Evolutionary conservation across 2,113 vertebrate species (phyloP).

Genomic region (Brachyhypopomus occidentalis): DNA sequence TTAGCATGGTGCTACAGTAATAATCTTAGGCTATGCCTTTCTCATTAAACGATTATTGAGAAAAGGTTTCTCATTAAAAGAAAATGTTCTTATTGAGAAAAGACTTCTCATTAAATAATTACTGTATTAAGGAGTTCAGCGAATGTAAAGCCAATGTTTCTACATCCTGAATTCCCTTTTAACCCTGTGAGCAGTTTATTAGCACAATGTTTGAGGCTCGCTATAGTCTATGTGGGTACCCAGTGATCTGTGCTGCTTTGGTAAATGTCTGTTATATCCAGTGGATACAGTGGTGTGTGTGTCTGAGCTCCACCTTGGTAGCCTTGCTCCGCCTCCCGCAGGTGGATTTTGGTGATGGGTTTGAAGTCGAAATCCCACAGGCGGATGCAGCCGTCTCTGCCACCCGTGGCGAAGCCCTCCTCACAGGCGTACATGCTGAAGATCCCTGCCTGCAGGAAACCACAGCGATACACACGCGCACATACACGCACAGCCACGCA

Average conservation of each 20-base stretch:
- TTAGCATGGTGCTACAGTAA: not conserved
- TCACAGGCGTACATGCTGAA: conserved; percentile 96
- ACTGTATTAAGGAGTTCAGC: too few relatives aligned
- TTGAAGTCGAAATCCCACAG: conserved; percentile 96
- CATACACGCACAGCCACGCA: not conserved
- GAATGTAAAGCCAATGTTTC: too few relatives aligned
- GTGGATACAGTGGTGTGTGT: too few relatives aligned
- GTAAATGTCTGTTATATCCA: not conserved
- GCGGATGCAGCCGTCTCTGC: conserved; percentile 91
- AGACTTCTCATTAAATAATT: too few relatives aligned
- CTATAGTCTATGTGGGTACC: not conserved
- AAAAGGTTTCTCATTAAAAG: too few relatives aligned
- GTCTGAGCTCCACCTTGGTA: conserved; percentile 85
- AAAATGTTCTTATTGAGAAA: too few relatives aligned
- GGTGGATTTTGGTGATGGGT: conserved; percentile 96
- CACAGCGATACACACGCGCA: not conserved
- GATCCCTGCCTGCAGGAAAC: conserved; percentile 83
- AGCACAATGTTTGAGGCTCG: not conserved
- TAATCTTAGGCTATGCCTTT: not conserved
- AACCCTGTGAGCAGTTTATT: too few relatives aligned
- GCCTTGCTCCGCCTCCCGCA: conserved; percentile 92
- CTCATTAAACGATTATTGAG: too few relatives aligned
- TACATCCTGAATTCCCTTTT: too few relatives aligned
- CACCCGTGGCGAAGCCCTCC: conserved; percentile 94
- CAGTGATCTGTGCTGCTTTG: too few relatives aligned